Base-by-base conservation (phyloP, 2,113 vertebrate species). In the Galemys pyrenaicus region DNA sequence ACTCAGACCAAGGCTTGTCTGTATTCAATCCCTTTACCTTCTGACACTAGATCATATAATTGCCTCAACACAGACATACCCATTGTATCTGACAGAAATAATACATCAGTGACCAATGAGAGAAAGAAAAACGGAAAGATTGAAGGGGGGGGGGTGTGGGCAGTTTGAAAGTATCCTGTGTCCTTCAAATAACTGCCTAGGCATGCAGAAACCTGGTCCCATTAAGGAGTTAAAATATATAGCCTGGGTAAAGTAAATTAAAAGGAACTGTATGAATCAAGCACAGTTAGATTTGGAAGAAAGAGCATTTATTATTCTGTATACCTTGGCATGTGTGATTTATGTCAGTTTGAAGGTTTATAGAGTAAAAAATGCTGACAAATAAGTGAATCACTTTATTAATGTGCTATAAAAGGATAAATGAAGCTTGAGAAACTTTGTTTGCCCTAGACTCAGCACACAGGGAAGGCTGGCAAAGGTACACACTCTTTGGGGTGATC, bases 321-420 rank as follows among this genome's bases (percentile, higher is more conserved):
- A 93, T 9, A 95, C 62, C 41, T 81, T 83, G 37, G 87, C 28
- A 91, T 41, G 6, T 26, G 9, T 70, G 71, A 96, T 15, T 7
- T 84, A 89, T 93, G 41, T 67, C 71, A 96, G 2, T 88, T 84
- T 71, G 71, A 64, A 46, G 68, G 32, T 95, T 82, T 54, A 28
- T 75, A 89, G 88, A 87, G 90, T 74, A 94, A 54, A 95, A 91
- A 95, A 60, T 92, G 73, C 77, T 96, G 93, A 97, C 95, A 93
- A 95, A 92, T 58, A 97, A 78, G 95, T 3, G 3, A 95, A 95
- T 67, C 64, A 6, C 79, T 95, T 95, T 96, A 95, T 89, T 96
- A 94, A 80, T 93, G 88, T 91, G 85, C 81, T 68, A 35, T 95
- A 78, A 94, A 93, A 92, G 37, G 22, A 89, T 88, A 81, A 77